Base-by-base conservation (phyloP, 2,888 invertebrate genomes). In the Punctoribates punctum region DNA sequence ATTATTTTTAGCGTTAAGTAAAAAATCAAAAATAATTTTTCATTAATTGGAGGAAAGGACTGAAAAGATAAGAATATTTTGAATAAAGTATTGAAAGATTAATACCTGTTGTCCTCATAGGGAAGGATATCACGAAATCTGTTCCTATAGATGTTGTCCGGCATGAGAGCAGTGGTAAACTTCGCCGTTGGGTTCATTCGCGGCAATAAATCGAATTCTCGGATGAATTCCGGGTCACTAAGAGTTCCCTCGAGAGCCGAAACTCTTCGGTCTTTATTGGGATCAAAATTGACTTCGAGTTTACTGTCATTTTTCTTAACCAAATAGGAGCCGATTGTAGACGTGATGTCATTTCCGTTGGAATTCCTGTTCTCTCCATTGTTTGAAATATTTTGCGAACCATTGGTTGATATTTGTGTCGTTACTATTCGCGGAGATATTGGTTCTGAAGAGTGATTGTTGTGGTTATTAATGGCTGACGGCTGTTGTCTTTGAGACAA, bases 181-280 rank as follows among this genome's bases (percentile, higher is more conserved):
- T 89, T 89, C 5, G 89, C 88, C 81, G 88, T 88, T 72, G 87
- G 78, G 54, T 80, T 80, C 75, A 78, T 87, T 81, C 91, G 91
- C 0, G 90, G 89, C 81, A 94, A 91, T 82, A 90, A 89, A 83
- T 94, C 93, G 86, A 93, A 94, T 82, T 94, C 93, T 84, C 91
- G 89, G 29, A 83, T 81, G 29, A 93, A 80, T 78, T 82, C 78
- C 73, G 89, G 88, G 82, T 91, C 91, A 0, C 88, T 87, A 83
- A 92, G 86, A 83, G 89, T 89, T 80, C 87, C 87, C 82, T 89
- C 89, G 79, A 90, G 84, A 79, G 89, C 73, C 46, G 42, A 23
- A 20, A 76, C 62, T 62, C 76, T 42, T 8, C 17, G 25, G 38
- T 75, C 60, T 54, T 74, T 74, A 23, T 57, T 23, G 1, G 29